Evolutionary conservation across 2,888 invertebrate genomes (phyloP), one percentile per base, ranked within the genome.

Genomic region (Anticlea derivata): DNA sequence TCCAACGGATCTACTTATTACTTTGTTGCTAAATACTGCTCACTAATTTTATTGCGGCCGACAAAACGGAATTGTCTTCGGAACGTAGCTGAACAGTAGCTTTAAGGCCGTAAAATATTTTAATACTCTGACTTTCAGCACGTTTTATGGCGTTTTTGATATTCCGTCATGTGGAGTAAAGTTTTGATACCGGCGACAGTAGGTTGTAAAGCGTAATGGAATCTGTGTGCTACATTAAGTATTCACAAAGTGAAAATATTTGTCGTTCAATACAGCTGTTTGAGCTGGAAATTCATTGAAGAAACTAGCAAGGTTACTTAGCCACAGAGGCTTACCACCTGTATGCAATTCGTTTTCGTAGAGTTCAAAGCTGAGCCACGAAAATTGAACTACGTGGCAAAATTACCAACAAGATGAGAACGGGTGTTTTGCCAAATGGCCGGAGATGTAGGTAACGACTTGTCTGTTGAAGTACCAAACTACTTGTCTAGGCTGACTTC

Each of bases 41-140:
- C 50, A 26, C 54, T 60, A 54, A 61, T 59, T 61, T 60, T 60
- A 59, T 50, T 49, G 54, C 39, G n/a, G 33, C 12, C 51, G 51
- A 58, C 58, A 61, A 60, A 60, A 52, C 29, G 7, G 34, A 34
- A 43, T 26, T 39, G 47, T 38, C 43, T 48, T 43, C 22, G 31
- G 30, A 47, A 48, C 24, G 10, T 7, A 22, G 17, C 11, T 23
- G 46, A 39, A 45, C 38, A 39, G 39, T 47, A 29, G 23, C 27
- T 50, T 48, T 48, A 12, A 13, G 13, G 7, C 17, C 24, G 37
- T 52, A 30, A 52, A 48, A 48, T 49, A 41, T 37, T 49, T 49
- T 49, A 40, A 48, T 41, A 37, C 38, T 37, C 12, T 20, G 47
- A 38, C 41, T 37, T 52, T 31, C 13, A 23, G 49, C 13, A 41